Evolutionary conservation across 2,113 vertebrate species (phyloP).

Genomic region (Malaclemys terrapin): DNA sequence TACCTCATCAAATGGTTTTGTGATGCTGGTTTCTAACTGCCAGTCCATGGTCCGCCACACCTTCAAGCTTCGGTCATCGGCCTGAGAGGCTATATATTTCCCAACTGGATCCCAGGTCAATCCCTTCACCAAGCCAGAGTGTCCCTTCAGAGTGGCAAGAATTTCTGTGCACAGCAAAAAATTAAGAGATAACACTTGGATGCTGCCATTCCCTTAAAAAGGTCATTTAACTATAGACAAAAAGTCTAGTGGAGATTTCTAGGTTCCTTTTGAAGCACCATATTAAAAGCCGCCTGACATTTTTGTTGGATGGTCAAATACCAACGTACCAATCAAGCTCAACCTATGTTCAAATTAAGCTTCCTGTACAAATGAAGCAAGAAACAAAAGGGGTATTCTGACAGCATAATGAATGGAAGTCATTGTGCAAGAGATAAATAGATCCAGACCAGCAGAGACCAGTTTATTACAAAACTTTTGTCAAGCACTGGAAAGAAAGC

Average conservation of each 20-base stretch:
- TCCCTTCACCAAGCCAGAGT: slow-evolving; percentile 96
- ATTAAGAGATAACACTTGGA: not conserved
- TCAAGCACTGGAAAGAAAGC: not conserved
- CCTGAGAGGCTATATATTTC: slow-evolving; percentile 98
- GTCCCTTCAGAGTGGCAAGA: slow-evolving; percentile 91
- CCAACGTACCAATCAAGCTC: not conserved
- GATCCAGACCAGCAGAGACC: not conserved
- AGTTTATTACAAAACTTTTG: not conserved
- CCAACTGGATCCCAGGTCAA: slow-evolving; percentile 99
- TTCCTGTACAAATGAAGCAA: not conserved
- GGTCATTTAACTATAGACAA: not conserved
- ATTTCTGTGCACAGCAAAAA: slow-evolving; percentile 83
- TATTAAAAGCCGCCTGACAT: not conserved
- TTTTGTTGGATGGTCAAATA: not conserved
- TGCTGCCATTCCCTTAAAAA: not conserved
- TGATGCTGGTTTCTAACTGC: slow-evolving; percentile 97
- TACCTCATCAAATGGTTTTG: slow-evolving; percentile 98
- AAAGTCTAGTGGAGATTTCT: not conserved
- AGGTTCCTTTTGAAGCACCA: accelerated
- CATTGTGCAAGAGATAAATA: not conserved
- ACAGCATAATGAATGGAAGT: not conserved
- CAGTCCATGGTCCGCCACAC: slow-evolving; percentile 99
- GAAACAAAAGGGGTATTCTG: not conserved
- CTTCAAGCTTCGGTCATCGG: slow-evolving; percentile 95
- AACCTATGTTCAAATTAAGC: not conserved